Conservation (phyloP, 2,888 invertebrate species). For the Linyphia triangularis region DNA sequence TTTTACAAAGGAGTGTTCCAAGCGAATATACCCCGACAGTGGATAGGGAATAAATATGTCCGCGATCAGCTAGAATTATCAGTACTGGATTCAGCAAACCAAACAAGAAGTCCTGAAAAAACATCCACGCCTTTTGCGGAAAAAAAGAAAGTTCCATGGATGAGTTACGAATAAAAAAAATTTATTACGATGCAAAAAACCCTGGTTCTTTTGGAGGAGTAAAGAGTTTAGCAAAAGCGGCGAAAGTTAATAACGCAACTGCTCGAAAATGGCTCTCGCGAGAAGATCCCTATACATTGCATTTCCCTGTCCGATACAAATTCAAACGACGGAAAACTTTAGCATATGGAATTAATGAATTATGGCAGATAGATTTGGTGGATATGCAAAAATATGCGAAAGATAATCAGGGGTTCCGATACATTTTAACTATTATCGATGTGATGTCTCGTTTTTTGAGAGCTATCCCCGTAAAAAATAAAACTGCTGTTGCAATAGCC, state of each 20-base stretch:
- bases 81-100: too few relatives aligned
- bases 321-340: background rate
- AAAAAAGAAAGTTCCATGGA: too few relatives aligned
- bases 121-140: too few relatives aligned
- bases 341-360: background rate
- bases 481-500: background rate
- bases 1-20: background rate
- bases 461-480: constrained; percentile 3
- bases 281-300: constrained; percentile 8
- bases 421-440: constrained; percentile 28
- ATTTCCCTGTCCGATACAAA: constrained; percentile 14
- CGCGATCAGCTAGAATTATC: background rate
- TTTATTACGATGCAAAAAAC: background rate
- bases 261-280: background rate
- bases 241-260: background rate
- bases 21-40: background rate
- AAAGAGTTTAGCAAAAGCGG: background rate
- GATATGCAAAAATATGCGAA: background rate
- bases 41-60: constrained; percentile 6
- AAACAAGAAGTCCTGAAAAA: too few relatives aligned
- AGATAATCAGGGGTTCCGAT: background rate
- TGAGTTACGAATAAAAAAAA: background rate
- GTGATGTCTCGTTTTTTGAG: constrained; percentile 1
- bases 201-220: constrained; percentile 16
- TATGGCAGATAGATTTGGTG: constrained; percentile 1